Percentiles rank a stretch among this genome's conserved stretches.
Conservation (phyloP, 2,113 vertebrate genomes). For the Mirza zaza region DNA sequence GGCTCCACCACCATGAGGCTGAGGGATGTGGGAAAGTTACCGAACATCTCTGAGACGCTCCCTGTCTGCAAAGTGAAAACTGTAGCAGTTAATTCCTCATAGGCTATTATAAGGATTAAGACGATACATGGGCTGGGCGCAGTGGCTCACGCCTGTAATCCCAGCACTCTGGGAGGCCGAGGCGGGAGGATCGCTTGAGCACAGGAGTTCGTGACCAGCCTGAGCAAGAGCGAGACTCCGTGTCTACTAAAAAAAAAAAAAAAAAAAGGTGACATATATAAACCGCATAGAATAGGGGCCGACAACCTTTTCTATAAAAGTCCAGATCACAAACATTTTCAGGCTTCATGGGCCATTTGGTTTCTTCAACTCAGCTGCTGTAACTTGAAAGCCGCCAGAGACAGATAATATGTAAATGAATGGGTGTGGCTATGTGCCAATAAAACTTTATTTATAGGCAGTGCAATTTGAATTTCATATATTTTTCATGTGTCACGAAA, state of each 20-base stretch:
- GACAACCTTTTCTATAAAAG: neutral
- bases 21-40: neutral
- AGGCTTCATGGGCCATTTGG: neutral
- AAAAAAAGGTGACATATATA: rapidly evolving
- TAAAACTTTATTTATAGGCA: conserved; percentile 51
- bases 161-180: too few species aligned
- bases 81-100: rapidly evolving
- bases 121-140: neutral
- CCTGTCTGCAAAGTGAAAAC: neutral
- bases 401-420: neutral
- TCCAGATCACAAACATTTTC: neutral
- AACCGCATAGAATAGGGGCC: rapidly evolving
- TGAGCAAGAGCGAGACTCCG: too few species aligned
- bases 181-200: too few species aligned
- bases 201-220: too few species aligned
- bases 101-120: neutral
- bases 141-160: too few species aligned
- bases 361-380: neutral
- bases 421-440: neutral
- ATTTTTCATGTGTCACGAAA: neutral
- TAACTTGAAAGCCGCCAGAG: neutral
- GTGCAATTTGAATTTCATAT: conserved; percentile 30
- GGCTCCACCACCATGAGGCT: rapidly evolving
- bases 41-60: neutral
- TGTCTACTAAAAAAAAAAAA: too few species aligned